phyloP scores from a whole-genome alignment of 2,113 vertebrate genomes.

The Myotis yumanensis region DNA sequence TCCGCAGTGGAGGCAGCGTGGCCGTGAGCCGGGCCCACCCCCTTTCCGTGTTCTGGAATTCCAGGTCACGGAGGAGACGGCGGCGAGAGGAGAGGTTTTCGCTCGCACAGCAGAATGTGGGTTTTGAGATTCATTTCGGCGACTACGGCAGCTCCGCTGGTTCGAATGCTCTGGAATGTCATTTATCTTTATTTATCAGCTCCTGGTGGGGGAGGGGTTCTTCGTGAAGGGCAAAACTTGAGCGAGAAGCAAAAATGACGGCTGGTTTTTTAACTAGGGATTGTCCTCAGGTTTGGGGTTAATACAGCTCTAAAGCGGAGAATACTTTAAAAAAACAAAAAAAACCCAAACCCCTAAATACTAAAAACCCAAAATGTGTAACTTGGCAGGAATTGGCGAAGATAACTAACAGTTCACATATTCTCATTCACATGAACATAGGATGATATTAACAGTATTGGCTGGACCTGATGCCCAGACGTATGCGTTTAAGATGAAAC shows the following conservation, averaged over 20 bases:
- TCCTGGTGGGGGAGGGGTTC: constrained; percentile 64
- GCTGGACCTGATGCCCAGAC: background rate
- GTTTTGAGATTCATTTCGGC: constrained; percentile 74
- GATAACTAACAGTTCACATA: background rate
- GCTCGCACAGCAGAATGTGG: constrained; percentile 77
- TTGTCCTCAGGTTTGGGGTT: background rate
- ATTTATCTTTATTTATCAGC: constrained; percentile 86
- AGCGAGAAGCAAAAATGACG: constrained; percentile 76
- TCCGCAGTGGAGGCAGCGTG: background rate
- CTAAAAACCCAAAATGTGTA: background rate
- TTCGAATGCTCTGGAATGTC: constrained; percentile 67
- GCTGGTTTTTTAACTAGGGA: constrained; percentile 52
- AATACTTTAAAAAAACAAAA: background rate
- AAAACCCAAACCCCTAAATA: background rate
- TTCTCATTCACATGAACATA: background rate
- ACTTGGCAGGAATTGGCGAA: background rate
- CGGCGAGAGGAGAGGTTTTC: constrained; percentile 54
- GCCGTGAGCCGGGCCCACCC: background rate
- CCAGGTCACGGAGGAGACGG: background rate
- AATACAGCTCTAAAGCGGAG: background rate
- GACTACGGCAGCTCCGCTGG: constrained; percentile 77
- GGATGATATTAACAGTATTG: background rate
- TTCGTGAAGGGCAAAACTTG: constrained; percentile 79
- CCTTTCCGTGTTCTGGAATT: constrained; percentile 15
- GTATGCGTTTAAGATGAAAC: background rate